Base-by-base conservation (phyloP, 2,797 vertebrate species). In the Peromyscus attwateri region DNA sequence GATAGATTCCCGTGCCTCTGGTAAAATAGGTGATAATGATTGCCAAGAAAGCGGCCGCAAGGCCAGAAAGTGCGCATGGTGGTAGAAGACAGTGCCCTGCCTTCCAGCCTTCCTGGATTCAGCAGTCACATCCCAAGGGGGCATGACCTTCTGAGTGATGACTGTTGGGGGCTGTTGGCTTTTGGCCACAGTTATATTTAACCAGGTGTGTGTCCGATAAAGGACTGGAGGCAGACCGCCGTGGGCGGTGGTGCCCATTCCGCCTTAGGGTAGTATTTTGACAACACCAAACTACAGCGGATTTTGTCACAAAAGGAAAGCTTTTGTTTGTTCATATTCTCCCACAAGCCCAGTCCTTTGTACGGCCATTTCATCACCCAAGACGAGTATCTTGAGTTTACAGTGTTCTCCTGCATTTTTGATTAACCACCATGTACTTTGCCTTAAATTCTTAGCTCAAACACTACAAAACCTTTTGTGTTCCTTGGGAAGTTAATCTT, bases 321-420 rank as follows among this genome's bases (percentile, higher is more conserved):
- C 49, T 93, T 89, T 92, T 64, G 79, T 89, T 92, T 94, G n/a
- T 87, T 93, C 93, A 37, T 87, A n/a, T 83, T 96, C 9, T 89
- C 49, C 43, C 49, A 75, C 40, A 16, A 29, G 75, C 60, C 62
- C n/a, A 79, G 87, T 64, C 5, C 29, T 84, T 85, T 71, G 57
- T 90, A 60, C 0, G 25, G 4, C 43, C 49, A 6, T 93, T 89
- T 80, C 37, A 4, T 79, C 8, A 37, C 25, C 37, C 29, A 64
- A 73, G 52, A 31, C 40, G 21, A 66, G 14, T 49, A 29, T 70
- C 66, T 68, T 70, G 1, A 64, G 68, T 66, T 43, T 66, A 60
- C 57, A n/a, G 27, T 79, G 55, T 71, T 87, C 6, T 1, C 25
- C 62, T 68, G 11, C 83, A 16, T 46, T 29, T 83, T n/a, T 83